Percentiles rank a stretch among this genome's conserved stretches.
Conservation (phyloP, 1,140 invertebrate genomes). For the Cotesia vestalis region DNA sequence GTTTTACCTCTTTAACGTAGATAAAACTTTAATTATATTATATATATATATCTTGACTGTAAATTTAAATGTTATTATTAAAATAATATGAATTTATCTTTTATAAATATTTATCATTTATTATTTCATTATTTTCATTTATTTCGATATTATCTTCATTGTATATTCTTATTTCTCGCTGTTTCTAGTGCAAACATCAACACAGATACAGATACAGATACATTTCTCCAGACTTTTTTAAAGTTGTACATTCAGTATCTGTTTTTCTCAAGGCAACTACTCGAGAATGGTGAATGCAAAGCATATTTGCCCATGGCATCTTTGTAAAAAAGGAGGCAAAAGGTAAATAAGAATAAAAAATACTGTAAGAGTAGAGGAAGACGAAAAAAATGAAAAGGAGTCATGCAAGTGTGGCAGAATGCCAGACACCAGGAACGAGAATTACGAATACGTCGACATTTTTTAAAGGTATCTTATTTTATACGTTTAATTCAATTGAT, state of each 20-base stretch:
- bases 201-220: slow-evolving; percentile 8
- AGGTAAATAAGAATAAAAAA: slow-evolving; percentile 19
- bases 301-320: slow-evolving; percentile 38
- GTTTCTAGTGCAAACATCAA: neutral
- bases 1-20: too few species aligned
- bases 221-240: neutral
- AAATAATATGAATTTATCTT: too few species aligned
- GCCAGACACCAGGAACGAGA: slow-evolving; percentile 38
- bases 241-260: slow-evolving; percentile 13
- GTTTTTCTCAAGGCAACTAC: slow-evolving; percentile 16
- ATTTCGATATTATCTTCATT: neutral
- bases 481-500: slow-evolving; percentile 60
- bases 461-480: slow-evolving; percentile 46
- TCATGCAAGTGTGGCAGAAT: slow-evolving; percentile 46
- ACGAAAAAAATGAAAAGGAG: slow-evolving; percentile 21
- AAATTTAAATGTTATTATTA: too few species aligned
- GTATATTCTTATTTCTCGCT: slow-evolving; percentile 2
- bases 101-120: too few species aligned
- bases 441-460: slow-evolving; percentile 31
- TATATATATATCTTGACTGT: too few species aligned
- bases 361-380: slow-evolving; percentile 23
- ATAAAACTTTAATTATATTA: too few species aligned
- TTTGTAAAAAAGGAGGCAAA: slow-evolving; percentile 18
- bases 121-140: neutral
- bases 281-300: slow-evolving; percentile 33